phyloP scores from a whole-genome alignment of 2,113 vertebrate genomes.

The Hassar affinis region DNA sequence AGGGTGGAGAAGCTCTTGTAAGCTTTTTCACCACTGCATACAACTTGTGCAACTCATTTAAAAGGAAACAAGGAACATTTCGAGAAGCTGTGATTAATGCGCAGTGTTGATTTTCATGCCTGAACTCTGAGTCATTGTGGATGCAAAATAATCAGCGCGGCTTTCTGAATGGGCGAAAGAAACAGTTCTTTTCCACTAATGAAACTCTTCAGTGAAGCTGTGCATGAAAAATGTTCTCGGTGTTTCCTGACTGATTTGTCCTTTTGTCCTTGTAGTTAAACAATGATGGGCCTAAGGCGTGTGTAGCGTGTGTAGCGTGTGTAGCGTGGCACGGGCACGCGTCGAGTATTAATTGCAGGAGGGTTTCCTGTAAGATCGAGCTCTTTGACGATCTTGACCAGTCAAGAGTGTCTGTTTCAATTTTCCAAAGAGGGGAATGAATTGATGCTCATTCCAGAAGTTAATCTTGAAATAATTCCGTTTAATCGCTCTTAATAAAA shows the following conservation, averaged over 20 bases:
- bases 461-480: conserved; percentile 54
- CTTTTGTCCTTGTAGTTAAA: conserved; percentile 33
- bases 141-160: neutral
- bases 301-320: neutral
- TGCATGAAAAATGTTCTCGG: neutral
- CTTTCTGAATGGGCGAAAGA: neutral
- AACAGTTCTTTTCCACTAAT: neutral
- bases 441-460: conserved; percentile 47
- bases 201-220: neutral
- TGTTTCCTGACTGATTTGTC: conserved; percentile 7
- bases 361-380: conserved; percentile 16
- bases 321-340: neutral
- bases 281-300: conserved; percentile 11
- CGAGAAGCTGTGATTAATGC: neutral
- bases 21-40: neutral
- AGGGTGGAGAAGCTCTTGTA: conserved; percentile 19
- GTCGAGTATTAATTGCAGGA: conserved; percentile 25
- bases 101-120: neutral
- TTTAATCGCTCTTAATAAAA: conserved; percentile 54
- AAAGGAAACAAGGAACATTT: neutral
- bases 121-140: neutral
- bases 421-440: conserved; percentile 31
- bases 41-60: conserved; percentile 9
- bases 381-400: conserved; percentile 36
- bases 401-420: conserved; percentile 31